Evolutionary conservation across 2,888 invertebrate species (phyloP), one percentile per base, ranked within the genome.

Genomic region (Coleophora flavipennella): DNA sequence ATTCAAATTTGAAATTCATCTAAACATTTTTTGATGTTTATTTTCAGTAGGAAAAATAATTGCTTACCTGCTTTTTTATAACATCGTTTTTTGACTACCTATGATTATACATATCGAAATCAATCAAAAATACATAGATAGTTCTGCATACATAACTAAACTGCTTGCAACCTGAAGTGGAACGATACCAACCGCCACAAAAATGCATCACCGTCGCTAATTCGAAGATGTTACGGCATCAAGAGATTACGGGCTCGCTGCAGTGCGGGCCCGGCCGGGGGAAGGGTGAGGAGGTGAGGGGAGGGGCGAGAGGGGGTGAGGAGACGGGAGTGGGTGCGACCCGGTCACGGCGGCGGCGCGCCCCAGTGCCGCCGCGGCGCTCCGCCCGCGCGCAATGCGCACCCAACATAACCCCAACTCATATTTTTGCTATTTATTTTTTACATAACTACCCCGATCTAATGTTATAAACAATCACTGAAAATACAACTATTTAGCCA

Each of bases 151-250:
- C n/a, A n/a, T n/a, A n/a, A n/a, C n/a, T n/a, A n/a, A n/a, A n/a
- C n/a, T n/a, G n/a, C n/a, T n/a, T n/a, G n/a, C n/a, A n/a, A n/a
- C n/a, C n/a, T n/a, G n/a, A n/a, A n/a, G n/a, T n/a, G n/a, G n/a
- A n/a, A n/a, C n/a, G 20, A 6, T 20, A 20, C 20, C 20, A 20
- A 20, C 20, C 20, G 20, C 20, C 20, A 3, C 20, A 20, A 67
- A 67, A 79, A 74, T 80, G 81, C 81, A 81, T 70, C 72, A 65
- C 29, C 58, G 67, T 59, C 63, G 68, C 67, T 76, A 72, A 78
- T 77, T 76, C 64, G 55, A 70, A 72, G 69, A 76, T 73, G 67
- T 80, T 76, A 79, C 79, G 75, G 78, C 76, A 78, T 79, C 75
- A 71, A 57, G 68, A 72, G 73, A 69, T 72, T 70, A 69, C 63